phyloP scores from a whole-genome alignment of 1,140 invertebrate species.

The Achroia grisella region DNA sequence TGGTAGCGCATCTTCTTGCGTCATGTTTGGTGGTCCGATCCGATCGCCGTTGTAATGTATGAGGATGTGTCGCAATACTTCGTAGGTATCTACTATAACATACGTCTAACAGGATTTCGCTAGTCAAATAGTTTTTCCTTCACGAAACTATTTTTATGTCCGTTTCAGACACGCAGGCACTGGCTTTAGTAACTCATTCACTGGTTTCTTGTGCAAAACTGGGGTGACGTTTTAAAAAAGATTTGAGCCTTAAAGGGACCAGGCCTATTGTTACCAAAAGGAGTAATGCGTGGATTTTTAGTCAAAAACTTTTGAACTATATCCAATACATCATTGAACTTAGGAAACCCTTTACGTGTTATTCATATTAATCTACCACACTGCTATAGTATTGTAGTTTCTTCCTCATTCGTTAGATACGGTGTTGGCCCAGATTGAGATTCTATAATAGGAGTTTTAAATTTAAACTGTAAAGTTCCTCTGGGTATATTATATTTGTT shows the following conservation, averaged over 20 bases:
- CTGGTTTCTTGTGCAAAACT: slow-evolving; percentile 1
- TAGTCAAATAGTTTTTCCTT: neutral
- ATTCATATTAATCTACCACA: neutral
- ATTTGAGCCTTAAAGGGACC: slow-evolving; percentile 3
- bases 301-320: slow-evolving; percentile 1
- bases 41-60: too few species aligned
- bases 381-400: neutral
- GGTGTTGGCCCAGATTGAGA: neutral
- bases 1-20: too few species aligned
- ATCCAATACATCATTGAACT: neutral
- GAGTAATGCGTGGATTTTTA: slow-evolving; percentile 3
- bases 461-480: slow-evolving; percentile 9
- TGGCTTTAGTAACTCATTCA: slow-evolving; percentile 4
- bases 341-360: slow-evolving; percentile 9
- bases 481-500: slow-evolving; percentile 9
- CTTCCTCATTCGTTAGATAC: neutral
- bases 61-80: too few species aligned
- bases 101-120: too few species aligned
- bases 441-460: slow-evolving; percentile 1
- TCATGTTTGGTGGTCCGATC: too few species aligned
- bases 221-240: slow-evolving; percentile 10
- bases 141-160: neutral
- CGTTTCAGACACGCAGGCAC: neutral
- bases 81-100: too few species aligned
- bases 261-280: slow-evolving; percentile 6